These are phyloP conservation scores for Xenopus borealis DNA, from an alignment of 2,113 vertebrate species.

Conservation along the genomic window DNA sequence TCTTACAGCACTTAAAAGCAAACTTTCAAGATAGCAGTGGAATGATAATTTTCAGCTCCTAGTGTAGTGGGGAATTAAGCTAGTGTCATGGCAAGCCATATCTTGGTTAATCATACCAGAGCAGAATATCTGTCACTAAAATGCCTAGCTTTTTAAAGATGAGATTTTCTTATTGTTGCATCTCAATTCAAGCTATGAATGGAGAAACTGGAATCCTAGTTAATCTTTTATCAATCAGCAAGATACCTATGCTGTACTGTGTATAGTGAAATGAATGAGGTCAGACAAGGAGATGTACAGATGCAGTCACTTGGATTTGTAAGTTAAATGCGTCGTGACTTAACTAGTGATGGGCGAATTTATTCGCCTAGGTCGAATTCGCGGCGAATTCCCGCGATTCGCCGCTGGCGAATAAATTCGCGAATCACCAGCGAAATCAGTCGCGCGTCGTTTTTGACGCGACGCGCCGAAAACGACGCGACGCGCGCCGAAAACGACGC, in stretches of 20 bases:
- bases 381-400: too few species aligned
- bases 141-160: slow-evolving; percentile 11
- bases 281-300: too few species aligned
- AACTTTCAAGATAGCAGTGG: background rate
- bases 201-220: background rate
- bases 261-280: slow-evolving; percentile 15
- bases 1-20: background rate
- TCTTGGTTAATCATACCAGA: slow-evolving; percentile 25
- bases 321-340: too few species aligned
- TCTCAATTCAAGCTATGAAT: too few species aligned
- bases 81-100: slow-evolving; percentile 26
- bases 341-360: too few species aligned
- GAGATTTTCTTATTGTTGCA: background rate
- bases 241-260: background rate
- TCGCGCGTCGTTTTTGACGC: too few species aligned
- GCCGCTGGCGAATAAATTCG: too few species aligned
- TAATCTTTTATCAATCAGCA: slow-evolving; percentile 13
- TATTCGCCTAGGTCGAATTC: too few species aligned
- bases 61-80: background rate
- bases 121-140: slow-evolving; percentile 14
- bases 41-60: background rate
- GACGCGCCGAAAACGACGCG: too few species aligned
- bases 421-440: too few species aligned
- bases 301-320: too few species aligned
- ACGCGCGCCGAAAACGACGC: too few species aligned